Evolutionary conservation across 2,888 invertebrate species (phyloP).

Genomic region (Tuta absoluta): DNA sequence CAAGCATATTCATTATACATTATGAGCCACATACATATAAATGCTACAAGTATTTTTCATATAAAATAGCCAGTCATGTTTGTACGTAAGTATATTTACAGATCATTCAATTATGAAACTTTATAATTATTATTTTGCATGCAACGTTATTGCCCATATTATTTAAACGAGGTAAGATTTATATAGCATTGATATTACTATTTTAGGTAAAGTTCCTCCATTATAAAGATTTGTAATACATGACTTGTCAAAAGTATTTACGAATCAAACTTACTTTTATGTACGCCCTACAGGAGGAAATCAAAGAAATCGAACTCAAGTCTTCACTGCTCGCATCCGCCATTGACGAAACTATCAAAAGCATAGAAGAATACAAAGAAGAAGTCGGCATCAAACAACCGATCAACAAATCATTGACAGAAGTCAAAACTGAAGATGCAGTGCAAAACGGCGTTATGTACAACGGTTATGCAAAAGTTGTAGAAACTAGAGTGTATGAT

Average conservation of each 20-base stretch:
- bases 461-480: constrained; percentile 38
- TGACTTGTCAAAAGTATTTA: neutral
- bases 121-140: too few species aligned
- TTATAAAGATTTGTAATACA: neutral
- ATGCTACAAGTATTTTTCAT: too few species aligned
- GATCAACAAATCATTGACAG: constrained; percentile 24
- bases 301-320: constrained; percentile 66
- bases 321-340: constrained; percentile 70
- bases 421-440: constrained; percentile 32
- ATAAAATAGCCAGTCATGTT: too few species aligned
- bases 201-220: too few species aligned
- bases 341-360: constrained; percentile 69
- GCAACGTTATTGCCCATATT: too few species aligned
- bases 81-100: too few species aligned
- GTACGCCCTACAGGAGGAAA: constrained; percentile 59
- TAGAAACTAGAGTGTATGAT: constrained; percentile 35
- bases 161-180: too few species aligned
- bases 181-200: too few species aligned
- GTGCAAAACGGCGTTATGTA: constrained; percentile 31
- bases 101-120: too few species aligned
- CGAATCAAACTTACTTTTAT: neutral
- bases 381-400: constrained; percentile 59
- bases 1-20: too few species aligned
- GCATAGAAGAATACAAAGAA: constrained; percentile 73
- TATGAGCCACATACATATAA: too few species aligned